These are phyloP conservation scores for Morinoia aosen DNA, from an alignment of 2,888 invertebrate species.

Conservation along the genomic window DNA sequence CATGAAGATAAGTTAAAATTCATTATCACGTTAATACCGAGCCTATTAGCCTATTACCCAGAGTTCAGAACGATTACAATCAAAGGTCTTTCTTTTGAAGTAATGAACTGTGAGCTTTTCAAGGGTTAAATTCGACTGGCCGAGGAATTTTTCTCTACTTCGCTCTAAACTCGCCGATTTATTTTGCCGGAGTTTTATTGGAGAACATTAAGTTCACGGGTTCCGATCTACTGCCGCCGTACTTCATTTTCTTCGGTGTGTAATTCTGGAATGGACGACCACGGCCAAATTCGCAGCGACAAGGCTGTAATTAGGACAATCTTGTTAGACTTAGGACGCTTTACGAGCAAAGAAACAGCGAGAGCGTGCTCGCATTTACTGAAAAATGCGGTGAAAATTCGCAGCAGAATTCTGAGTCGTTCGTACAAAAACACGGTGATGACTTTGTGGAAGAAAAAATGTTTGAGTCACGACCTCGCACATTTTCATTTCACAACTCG, in stretches of 20 bases:
- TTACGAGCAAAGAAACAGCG: neutral
- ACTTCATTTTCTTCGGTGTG: neutral
- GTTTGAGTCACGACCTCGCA: neutral
- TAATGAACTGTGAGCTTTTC: neutral
- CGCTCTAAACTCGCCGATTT: neutral
- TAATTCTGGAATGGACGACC: neutral
- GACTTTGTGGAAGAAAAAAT: neutral
- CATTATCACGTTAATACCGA: no score
- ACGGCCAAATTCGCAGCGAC: constrained; percentile 9
- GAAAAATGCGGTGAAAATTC: neutral
- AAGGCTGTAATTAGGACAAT: constrained; percentile 4
- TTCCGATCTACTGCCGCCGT: neutral
- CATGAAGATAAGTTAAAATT: no score
- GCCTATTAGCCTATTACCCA: no score
- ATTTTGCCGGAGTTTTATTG: neutral
- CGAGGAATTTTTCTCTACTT: neutral
- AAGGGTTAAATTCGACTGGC: neutral
- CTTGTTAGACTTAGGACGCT: constrained; percentile 1
- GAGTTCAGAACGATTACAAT: no score
- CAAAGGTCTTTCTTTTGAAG: no score
- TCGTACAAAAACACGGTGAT: neutral
- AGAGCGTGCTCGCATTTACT: neutral
- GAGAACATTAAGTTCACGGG: neutral
- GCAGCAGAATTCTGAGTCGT: neutral
- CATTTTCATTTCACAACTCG: neutral